Conservation (phyloP, 2,888 invertebrate genomes). For the Leptodirus hochenwartii region DNA sequence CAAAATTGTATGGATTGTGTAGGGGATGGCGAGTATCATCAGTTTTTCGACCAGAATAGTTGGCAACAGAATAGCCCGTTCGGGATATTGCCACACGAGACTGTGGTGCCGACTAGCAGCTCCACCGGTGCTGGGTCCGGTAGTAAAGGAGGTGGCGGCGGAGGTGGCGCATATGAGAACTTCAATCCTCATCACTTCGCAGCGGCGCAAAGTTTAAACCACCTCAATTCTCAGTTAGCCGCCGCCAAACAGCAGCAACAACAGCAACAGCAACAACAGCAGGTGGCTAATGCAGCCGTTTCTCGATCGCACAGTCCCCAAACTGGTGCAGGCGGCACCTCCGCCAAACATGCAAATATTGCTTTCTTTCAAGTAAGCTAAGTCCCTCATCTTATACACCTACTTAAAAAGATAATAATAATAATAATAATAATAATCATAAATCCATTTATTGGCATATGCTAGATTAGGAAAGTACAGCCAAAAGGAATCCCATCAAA, state of each 20-base stretch:
- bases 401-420: too few relatives aligned
- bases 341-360: slow-evolving; percentile 16
- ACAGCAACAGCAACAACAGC: too few relatives aligned
- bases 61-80: slow-evolving; percentile 70
- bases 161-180: slow-evolving; percentile 40
- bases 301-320: slow-evolving; percentile 34
- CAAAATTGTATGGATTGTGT: too few relatives aligned
- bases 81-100: slow-evolving; percentile 62
- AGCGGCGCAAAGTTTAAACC: slow-evolving; percentile 44
- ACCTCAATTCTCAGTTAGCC: slow-evolving; percentile 42
- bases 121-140: slow-evolving; percentile 40
- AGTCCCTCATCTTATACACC: too few relatives aligned
- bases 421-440: too few relatives aligned
- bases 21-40: slow-evolving; percentile 30
- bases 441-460: too few relatives aligned
- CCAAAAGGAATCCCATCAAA: too few relatives aligned
- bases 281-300: slow-evolving; percentile 26
- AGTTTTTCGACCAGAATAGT: slow-evolving; percentile 50
- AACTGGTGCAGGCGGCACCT: slow-evolving; percentile 18
- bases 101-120: slow-evolving; percentile 48
- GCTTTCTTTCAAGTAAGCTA: not conserved
- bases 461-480: too few relatives aligned
- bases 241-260: too few relatives aligned
- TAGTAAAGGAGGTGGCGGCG: slow-evolving; percentile 32
- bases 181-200: slow-evolving; percentile 56